Conservation (phyloP, 2,888 invertebrate genomes). For the Arge pagana region DNA sequence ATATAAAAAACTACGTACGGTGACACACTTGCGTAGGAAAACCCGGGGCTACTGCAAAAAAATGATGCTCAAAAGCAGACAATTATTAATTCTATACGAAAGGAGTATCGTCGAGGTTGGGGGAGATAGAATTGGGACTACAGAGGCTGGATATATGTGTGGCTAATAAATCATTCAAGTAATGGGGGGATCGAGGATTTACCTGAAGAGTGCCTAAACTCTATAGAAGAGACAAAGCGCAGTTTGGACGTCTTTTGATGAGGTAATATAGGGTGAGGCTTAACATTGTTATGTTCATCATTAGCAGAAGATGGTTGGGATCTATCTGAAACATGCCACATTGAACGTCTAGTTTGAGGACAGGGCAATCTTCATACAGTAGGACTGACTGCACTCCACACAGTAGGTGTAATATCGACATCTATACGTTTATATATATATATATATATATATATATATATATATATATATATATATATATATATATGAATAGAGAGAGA, state of each 20-base stretch:
- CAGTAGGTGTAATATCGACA: too few relatives aligned
- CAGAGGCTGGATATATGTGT: conserved; percentile 16
- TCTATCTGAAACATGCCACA: conserved; percentile 66
- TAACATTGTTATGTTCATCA: conserved; percentile 61
- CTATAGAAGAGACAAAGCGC: conserved; percentile 81
- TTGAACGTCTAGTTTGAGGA: conserved; percentile 51
- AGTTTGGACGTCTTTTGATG: conserved; percentile 71
- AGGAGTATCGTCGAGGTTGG: too few relatives aligned
- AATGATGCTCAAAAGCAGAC: too few relatives aligned
- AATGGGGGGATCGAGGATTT: conserved; percentile 46
- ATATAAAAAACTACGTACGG: too few relatives aligned
- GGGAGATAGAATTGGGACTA: too few relatives aligned
- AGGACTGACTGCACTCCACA: conserved; percentile 16
- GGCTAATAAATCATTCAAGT: conserved; percentile 25
- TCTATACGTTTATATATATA: too few relatives aligned
- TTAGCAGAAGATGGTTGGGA: conserved; percentile 64
- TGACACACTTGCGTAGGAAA: too few relatives aligned
- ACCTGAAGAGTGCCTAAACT: conserved; percentile 80
- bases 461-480: not conserved
- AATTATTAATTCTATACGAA: too few relatives aligned
- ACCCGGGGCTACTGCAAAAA: too few relatives aligned
- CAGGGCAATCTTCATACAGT: conserved; percentile 28
- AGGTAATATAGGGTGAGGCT: conserved; percentile 55
- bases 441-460: not conserved
- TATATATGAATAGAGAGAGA: conserved; percentile 20